A percentile compares a stretch with the other conserved stretches of the same genome.
Conservation (phyloP, 2,888 invertebrate species). For the Podotricha telesiphe region DNA sequence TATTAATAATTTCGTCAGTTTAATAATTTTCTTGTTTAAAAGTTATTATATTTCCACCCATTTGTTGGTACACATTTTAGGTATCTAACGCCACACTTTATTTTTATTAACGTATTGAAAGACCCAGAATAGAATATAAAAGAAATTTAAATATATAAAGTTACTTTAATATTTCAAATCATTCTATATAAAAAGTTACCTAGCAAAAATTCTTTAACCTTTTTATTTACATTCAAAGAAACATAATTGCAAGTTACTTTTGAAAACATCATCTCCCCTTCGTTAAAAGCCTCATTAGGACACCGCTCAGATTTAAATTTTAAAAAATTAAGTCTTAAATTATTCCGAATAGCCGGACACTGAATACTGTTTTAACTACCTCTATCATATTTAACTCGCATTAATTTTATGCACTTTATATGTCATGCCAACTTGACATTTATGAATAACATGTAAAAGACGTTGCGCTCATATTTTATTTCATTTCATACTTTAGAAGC, state of each 20-base stretch:
- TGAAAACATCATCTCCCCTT: slow-evolving; percentile 3
- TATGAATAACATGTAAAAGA: slow-evolving; percentile 4
- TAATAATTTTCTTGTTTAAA: too few relatives aligned
- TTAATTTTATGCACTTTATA: slow-evolving; percentile 23
- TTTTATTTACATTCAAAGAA: slow-evolving; percentile 7
- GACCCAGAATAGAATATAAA: too few relatives aligned
- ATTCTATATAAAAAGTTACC: neutral
- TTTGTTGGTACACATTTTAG: too few relatives aligned
- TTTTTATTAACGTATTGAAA: too few relatives aligned
- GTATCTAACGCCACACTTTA: too few relatives aligned
- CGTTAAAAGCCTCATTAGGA: slow-evolving; percentile 21
- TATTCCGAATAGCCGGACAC: neutral
- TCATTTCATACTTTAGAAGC: slow-evolving; percentile 2
- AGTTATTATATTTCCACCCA: too few relatives aligned
- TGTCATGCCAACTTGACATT: slow-evolving; percentile 15
- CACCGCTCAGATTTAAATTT: slow-evolving; percentile 13
- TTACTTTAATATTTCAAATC: too few relatives aligned
- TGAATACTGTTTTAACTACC: slow-evolving; percentile 21
- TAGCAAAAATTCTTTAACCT: neutral
- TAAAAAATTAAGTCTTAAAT: neutral
- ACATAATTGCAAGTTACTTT: neutral
- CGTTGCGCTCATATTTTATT: neutral
- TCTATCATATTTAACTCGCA: slow-evolving; percentile 15
- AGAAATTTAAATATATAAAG: too few relatives aligned
- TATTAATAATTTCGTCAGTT: too few relatives aligned